Conservation (phyloP, 1,140 invertebrate species). For the Maconellicoccus hirsutus region DNA sequence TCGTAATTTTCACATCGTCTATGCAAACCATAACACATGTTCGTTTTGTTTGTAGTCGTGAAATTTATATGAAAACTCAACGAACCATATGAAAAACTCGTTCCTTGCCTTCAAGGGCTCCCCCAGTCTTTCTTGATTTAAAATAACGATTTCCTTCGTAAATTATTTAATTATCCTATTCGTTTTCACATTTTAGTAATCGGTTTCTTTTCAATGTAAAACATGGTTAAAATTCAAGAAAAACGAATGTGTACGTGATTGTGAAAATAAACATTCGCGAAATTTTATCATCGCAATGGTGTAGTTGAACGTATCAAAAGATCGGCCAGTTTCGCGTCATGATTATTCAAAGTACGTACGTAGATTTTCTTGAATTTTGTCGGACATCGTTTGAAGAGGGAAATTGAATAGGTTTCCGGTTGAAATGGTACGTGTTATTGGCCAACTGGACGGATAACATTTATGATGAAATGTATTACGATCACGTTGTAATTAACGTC, state of each 20-base stretch:
- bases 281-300: too few species aligned
- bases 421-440: too few species aligned
- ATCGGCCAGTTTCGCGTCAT: background rate
- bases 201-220: background rate
- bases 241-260: background rate
- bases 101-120: conserved; percentile 6
- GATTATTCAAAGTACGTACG: background rate
- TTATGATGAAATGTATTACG: too few species aligned
- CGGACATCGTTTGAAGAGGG: too few species aligned
- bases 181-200: background rate
- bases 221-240: background rate
- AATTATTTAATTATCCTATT: background rate
- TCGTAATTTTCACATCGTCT: background rate
- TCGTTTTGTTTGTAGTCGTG: background rate
- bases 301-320: background rate
- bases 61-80: background rate
- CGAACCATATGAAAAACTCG: conserved; percentile 3
- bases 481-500: too few species aligned
- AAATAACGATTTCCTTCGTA: background rate
- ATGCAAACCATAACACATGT: background rate
- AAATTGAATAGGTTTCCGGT: too few species aligned
- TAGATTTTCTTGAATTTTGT: background rate
- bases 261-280: background rate
- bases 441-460: too few species aligned
- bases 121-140: background rate